Conservation (phyloP, 2,113 vertebrate genomes). For the Syrrhaptes paradoxus region DNA sequence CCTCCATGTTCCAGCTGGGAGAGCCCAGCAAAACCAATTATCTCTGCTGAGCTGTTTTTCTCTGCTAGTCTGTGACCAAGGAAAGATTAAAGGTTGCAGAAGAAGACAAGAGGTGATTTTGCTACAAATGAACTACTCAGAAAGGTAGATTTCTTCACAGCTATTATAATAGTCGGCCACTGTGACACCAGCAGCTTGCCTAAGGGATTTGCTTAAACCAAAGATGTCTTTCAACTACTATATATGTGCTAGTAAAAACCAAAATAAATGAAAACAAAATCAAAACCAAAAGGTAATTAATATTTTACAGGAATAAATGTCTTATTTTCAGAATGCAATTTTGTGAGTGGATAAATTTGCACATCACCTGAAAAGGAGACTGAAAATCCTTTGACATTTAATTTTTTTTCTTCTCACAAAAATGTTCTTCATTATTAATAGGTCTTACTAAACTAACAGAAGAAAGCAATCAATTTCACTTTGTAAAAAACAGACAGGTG, state of each 20-base stretch:
- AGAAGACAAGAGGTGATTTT: not conserved
- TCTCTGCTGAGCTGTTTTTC: not conserved
- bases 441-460: constrained; percentile 10
- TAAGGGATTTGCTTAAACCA: not conserved
- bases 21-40: not conserved
- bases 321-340: not conserved
- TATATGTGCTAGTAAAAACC: no score
- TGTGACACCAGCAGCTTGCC: not conserved
- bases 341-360: not conserved
- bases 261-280: not conserved
- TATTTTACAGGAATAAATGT: not conserved
- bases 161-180: not conserved
- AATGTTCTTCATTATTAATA: constrained; percentile 25
- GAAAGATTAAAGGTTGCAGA: not conserved
- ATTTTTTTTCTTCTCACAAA: not conserved
- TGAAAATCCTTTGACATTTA: constrained; percentile 20
- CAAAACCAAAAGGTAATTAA: not conserved
- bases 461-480: not conserved
- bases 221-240: not conserved
- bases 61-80: not conserved
- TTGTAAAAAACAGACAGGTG: not conserved
- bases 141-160: not conserved
- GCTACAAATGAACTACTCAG: not conserved
- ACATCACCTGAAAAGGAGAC: not conserved
- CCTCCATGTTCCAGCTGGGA: not conserved